These are phyloP conservation scores for Drosophila borealis DNA, from an alignment of 2,888 invertebrate genomes.

Conservation along the genomic window DNA sequence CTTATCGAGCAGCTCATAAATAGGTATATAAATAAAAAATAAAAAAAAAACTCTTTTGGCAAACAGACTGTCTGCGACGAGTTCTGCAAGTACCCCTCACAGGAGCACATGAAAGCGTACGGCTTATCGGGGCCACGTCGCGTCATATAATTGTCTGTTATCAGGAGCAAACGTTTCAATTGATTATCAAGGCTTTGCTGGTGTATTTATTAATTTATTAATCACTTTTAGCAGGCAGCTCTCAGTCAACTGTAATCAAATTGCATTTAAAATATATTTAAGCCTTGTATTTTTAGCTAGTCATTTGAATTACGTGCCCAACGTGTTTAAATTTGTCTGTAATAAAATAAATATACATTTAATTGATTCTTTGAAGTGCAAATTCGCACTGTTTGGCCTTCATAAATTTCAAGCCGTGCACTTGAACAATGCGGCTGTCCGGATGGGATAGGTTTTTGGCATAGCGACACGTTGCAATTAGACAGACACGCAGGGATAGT, in stretches of 20 bases:
- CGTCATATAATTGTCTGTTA: constrained; percentile 24
- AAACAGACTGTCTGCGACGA: constrained; percentile 20
- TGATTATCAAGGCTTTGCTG: constrained; percentile 21
- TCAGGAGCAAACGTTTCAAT: constrained; percentile 24
- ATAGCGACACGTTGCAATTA: constrained; percentile 32
- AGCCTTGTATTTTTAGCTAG: constrained; percentile 28
- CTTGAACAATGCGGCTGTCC: not conserved
- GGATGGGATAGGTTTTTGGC: constrained; percentile 4
- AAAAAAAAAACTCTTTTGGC: not conserved
- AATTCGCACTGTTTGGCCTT: not conserved
- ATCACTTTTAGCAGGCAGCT: constrained; percentile 14
- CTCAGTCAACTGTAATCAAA: not conserved
- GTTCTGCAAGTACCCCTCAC: constrained; percentile 3
- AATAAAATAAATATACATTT: constrained; percentile 23
- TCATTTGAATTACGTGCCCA: constrained; percentile 36
- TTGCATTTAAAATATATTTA: constrained; percentile 8
- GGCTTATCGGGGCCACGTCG: constrained; percentile 19
- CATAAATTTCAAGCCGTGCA: not conserved
- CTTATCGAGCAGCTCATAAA: constrained; percentile 23
- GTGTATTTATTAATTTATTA: constrained; percentile 24
- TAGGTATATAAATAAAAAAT: not conserved
- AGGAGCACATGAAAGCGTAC: not conserved
- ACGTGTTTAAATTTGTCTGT: not conserved
- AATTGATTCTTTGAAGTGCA: constrained; percentile 15
- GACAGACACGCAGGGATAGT: not conserved